phyloP scores from a whole-genome alignment of 2,113 vertebrate species.

The Neopipo cinnamomea region DNA sequence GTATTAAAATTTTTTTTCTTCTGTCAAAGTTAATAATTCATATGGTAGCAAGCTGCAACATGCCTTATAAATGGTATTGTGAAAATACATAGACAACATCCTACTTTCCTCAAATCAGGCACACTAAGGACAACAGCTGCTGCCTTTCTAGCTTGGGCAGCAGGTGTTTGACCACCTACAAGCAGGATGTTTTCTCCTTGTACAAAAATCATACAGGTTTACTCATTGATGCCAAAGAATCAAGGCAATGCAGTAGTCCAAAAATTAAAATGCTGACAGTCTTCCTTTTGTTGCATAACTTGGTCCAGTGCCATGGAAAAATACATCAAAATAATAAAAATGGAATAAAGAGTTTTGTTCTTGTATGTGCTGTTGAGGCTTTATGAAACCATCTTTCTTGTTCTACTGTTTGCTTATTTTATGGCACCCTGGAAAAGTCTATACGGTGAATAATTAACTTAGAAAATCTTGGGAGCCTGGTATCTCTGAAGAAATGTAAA shows the following conservation, averaged over 20 bases:
- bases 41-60: slow-evolving; percentile 11
- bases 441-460: slow-evolving; percentile 13
- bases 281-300: slow-evolving; percentile 42
- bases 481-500: slow-evolving; percentile 15
- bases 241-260: slow-evolving; percentile 46
- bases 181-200: slow-evolving; percentile 61
- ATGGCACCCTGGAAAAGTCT: neutral
- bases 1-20: slow-evolving; percentile 58
- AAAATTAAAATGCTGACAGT: slow-evolving; percentile 58
- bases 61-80: slow-evolving; percentile 52
- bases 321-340: slow-evolving; percentile 45
- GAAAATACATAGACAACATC: slow-evolving; percentile 75
- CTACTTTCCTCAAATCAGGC: slow-evolving; percentile 64
- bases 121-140: slow-evolving; percentile 76
- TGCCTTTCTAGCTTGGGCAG: slow-evolving; percentile 59
- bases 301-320: slow-evolving; percentile 64
- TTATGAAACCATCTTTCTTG: slow-evolving; percentile 11
- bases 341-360: slow-evolving; percentile 16
- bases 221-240: slow-evolving; percentile 36
- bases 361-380: neutral
- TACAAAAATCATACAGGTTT: slow-evolving; percentile 44
- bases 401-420: slow-evolving; percentile 12
- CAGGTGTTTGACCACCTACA: slow-evolving; percentile 80
- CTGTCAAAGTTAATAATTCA: slow-evolving; percentile 37
- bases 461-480: neutral